Base-by-base conservation (phyloP, 1,140 invertebrate genomes). In the Tetramorium simillimum region DNA sequence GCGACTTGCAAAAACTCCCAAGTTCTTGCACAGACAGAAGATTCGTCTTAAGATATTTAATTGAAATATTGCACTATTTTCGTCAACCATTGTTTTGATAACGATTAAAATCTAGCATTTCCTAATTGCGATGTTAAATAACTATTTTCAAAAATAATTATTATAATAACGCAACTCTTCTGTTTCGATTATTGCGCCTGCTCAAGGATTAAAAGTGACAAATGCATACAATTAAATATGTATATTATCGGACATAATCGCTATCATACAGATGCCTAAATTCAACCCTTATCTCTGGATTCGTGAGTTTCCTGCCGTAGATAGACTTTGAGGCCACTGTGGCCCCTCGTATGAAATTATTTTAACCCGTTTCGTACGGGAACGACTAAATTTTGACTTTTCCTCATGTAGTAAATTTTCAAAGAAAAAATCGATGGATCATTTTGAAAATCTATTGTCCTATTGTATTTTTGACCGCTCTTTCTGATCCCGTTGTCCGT, bases 251-350 rank as follows among this genome's bases (percentile, higher is more conserved):
- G 43, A 75, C 53, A 75, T 62, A 84, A 84, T n/a, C 69, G 14
- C 21, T 75, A 75, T 84, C 2, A 37, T 84, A 75, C 69, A 84
- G 78, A 60, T 60, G 53, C 56, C 70, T 58, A 75, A 67, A 73
- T 84, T 75, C 24, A 60, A 84, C 53, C 69, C 69, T 84, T 49
- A 60, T 6, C 53, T 69, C 65, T 62, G 69, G 40, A 84, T 75
- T 73, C 28, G 0, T 37, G 33, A 80, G 53, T 49, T 75, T 84
- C 53, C 53, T 84, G 53, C 69, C 51, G 69, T 84, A 60, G 24
- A 62, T 49, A 21, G 40, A 84, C 46, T 60, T 73, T 46, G 7
- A 14, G 14, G 24, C 53, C 14, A 72, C 14, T 24, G 56, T 58
- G 14, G 43, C 69, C 40, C 40, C 60, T 84, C 40, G 10, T 60